Percentiles rank a stretch among this genome's conserved stretches.
Evolutionary conservation across 2,888 invertebrate genomes (phyloP).

Genomic region (Calameuta filiformis): DNA sequence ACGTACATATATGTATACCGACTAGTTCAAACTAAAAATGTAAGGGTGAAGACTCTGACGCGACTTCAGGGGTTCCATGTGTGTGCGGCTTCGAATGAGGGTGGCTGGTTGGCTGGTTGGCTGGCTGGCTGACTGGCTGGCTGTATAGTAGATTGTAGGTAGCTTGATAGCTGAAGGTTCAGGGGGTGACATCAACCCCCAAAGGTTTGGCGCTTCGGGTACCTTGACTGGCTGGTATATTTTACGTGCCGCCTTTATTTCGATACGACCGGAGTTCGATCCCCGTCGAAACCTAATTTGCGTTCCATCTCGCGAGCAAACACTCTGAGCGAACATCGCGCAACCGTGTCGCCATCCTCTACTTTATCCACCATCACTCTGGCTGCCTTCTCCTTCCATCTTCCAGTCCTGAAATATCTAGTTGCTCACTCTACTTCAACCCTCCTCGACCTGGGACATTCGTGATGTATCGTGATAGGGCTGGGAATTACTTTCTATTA

Average conservation of each 20-base stretch:
- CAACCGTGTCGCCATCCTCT: conserved; percentile 10
- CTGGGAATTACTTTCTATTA: neutral
- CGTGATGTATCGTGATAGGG: conserved; percentile 24
- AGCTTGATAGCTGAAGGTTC: neutral
- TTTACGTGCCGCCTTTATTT: conserved; percentile 61
- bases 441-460: conserved; percentile 11
- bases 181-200: conserved; percentile 17
- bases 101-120: too few relatives aligned
- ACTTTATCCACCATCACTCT: too few relatives aligned
- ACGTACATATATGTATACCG: too few relatives aligned
- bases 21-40: too few relatives aligned
- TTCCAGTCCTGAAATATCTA: too few relatives aligned
- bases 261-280: conserved; percentile 58
- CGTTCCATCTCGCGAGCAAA: conserved; percentile 62
- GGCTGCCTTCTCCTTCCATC: too few relatives aligned
- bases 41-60: too few relatives aligned
- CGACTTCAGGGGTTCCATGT: too few relatives aligned
- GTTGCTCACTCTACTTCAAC: neutral
- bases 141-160: too few relatives aligned
- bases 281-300: conserved; percentile 62
- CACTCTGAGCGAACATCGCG: conserved; percentile 38
- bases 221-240: conserved; percentile 31
- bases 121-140: too few relatives aligned
- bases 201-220: conserved; percentile 38
- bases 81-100: too few relatives aligned